A percentile compares a stretch with the other conserved stretches of the same genome.
Evolutionary conservation across 2,113 vertebrate species (phyloP).

Genomic region (Progne subis): DNA sequence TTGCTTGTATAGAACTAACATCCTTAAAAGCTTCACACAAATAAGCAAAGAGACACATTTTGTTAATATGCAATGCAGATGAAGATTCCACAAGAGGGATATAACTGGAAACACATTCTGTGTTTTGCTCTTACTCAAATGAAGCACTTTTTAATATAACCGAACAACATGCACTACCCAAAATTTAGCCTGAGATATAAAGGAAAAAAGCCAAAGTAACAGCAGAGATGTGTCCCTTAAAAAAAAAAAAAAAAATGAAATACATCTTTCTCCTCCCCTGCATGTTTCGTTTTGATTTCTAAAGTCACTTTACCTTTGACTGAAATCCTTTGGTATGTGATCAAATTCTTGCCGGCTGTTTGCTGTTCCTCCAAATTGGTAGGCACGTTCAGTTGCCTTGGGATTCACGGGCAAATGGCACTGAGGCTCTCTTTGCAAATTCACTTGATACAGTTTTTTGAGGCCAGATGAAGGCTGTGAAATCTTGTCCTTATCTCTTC

Average conservation of each 20-base stretch:
- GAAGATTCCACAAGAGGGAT: not conserved
- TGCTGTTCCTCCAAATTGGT: constrained; percentile 85
- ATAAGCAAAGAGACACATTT: not conserved
- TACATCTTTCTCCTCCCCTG: not conserved
- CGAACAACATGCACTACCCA: not conserved
- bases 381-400: constrained; percentile 72
- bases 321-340: constrained; percentile 80
- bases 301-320: constrained; percentile 77
- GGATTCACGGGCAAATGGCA: constrained; percentile 83
- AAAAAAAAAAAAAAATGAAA: not conserved
- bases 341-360: constrained; percentile 90
- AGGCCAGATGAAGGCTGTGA: constrained; percentile 68
- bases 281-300: not conserved
- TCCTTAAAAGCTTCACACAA: not conserved
- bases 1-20: not conserved
- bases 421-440: constrained; percentile 54
- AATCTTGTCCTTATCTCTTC: constrained; percentile 77
- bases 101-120: not conserved
- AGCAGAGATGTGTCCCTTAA: not conserved
- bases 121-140: not conserved
- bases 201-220: not conserved
- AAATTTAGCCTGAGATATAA: not conserved
- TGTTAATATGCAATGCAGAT: not conserved
- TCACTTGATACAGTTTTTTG: constrained; percentile 67
- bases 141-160: not conserved